A percentile compares a stretch with the other conserved stretches of the same genome.
phyloP scores from a whole-genome alignment of 64 coral and sea anemone species.

The Stylophora pistillata region DNA sequence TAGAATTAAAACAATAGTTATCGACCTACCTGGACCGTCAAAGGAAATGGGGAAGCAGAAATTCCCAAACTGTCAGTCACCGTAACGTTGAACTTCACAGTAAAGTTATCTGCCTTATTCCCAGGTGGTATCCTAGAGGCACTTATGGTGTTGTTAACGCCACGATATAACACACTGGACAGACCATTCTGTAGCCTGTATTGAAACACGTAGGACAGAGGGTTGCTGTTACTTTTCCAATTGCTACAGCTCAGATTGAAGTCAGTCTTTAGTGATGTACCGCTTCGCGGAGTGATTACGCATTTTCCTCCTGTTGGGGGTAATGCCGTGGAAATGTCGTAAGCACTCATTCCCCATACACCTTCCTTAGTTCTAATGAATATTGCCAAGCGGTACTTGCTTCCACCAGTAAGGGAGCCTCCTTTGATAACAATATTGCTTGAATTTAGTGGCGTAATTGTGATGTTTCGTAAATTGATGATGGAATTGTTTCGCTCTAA shows the following conservation, averaged over 20 bases:
- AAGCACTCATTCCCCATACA: not conserved
- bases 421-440: not conserved
- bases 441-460: not conserved
- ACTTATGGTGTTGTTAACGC: too few species aligned
- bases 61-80: too few species aligned
- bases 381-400: conserved; percentile 9
- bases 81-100: too few species aligned
- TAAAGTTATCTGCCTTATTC: too few species aligned
- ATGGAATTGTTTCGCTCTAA: not conserved
- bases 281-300: not conserved
- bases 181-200: too few species aligned
- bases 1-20: too few species aligned
- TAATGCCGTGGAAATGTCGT: not conserved
- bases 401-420: not conserved
- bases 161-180: too few species aligned
- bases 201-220: too few species aligned
- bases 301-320: conserved; percentile 22
- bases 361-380: not conserved
- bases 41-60: conserved; percentile 20
- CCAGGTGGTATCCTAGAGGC: too few species aligned
- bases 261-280: conserved; percentile 1
- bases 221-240: too few species aligned
- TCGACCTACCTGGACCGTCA: too few species aligned
- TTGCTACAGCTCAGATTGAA: too few species aligned
- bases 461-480: not conserved